Conservation (phyloP, 2,888 invertebrate genomes). For the Ischnus inquisitorius region DNA sequence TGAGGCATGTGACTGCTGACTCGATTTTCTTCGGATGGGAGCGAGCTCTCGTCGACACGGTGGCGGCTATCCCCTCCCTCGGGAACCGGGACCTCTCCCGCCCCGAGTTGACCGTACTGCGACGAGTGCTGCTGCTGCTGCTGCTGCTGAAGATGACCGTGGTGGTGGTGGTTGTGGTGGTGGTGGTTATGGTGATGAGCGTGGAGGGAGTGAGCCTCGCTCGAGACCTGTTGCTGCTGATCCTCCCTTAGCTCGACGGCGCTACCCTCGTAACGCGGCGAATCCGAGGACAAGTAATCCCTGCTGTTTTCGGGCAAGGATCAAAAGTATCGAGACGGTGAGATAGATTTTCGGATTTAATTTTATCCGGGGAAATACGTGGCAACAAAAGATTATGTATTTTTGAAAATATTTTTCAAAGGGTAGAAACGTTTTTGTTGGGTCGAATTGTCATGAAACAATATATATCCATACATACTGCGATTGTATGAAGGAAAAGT, state of each 20-base stretch:
- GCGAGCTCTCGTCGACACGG: constrained; percentile 77
- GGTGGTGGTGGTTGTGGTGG: constrained; percentile 69
- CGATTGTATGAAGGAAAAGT: not conserved
- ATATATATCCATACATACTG: too few species aligned
- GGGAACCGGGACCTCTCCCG: constrained; percentile 80
- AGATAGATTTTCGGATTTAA: not conserved
- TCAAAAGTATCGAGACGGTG: not conserved
- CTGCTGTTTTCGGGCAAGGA: constrained; percentile 39
- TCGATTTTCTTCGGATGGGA: constrained; percentile 80
- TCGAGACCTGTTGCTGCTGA: constrained; percentile 70
- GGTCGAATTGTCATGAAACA: too few species aligned
- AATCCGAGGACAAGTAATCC: constrained; percentile 68
- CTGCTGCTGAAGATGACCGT: constrained; percentile 68
- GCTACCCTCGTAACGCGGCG: constrained; percentile 69
- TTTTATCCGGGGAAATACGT: not conserved
- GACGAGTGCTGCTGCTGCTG: constrained; percentile 66
- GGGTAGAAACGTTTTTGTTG: too few species aligned
- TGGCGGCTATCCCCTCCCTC: constrained; percentile 83
- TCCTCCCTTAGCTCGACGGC: constrained; percentile 72
- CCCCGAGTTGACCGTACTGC: constrained; percentile 77
- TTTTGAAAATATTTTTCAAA: not conserved
- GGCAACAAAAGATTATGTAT: not conserved
- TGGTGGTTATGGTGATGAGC: constrained; percentile 60
- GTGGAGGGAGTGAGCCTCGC: constrained; percentile 53
- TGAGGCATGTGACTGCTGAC: constrained; percentile 83